Evolutionary conservation across 2,888 invertebrate genomes (phyloP).

Genomic region (Mimas tiliae): DNA sequence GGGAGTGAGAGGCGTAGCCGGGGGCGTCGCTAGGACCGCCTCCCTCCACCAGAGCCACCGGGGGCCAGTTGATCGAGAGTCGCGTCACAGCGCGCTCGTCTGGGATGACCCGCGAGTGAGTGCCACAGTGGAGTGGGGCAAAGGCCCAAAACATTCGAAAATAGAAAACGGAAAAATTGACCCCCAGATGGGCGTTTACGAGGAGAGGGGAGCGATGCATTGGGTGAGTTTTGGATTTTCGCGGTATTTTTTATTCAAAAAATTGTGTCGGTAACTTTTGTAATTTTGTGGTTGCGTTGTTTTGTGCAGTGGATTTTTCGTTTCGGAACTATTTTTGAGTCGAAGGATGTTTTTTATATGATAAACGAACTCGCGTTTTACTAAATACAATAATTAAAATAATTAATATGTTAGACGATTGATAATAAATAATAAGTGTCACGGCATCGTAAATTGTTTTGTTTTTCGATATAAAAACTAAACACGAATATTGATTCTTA

Average conservation of each 20-base stretch:
- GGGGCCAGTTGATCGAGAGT: constrained; percentile 71
- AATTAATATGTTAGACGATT: not conserved
- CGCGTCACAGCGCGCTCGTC: constrained; percentile 70
- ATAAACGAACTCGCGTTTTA: not conserved
- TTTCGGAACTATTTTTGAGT: not conserved
- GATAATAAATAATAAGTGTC: not conserved
- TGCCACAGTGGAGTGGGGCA: constrained; percentile 80
- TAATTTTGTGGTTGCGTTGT: not conserved
- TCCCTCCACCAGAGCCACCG: constrained; percentile 41
- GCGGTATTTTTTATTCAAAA: not conserved
- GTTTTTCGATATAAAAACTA: not conserved
- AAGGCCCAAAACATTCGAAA: constrained; percentile 78
- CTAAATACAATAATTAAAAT: not conserved
- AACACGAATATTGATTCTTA: no score
- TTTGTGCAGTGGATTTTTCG: not conserved
- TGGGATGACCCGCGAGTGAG: constrained; percentile 69
- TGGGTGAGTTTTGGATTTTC: constrained; percentile 85
- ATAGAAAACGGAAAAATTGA: constrained; percentile 82
- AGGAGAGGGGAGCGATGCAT: constrained; percentile 95
- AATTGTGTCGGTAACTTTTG: not conserved
- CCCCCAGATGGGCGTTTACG: constrained; percentile 96
- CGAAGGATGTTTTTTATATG: not conserved
- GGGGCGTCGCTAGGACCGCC: constrained; percentile 55
- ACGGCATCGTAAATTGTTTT: not conserved
- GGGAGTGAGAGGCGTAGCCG: constrained; percentile 53